Percentiles rank a stretch among this genome's conserved stretches.
phyloP scores from a whole-genome alignment of 2,797 vertebrate genomes.

The Danionella dracula region DNA sequence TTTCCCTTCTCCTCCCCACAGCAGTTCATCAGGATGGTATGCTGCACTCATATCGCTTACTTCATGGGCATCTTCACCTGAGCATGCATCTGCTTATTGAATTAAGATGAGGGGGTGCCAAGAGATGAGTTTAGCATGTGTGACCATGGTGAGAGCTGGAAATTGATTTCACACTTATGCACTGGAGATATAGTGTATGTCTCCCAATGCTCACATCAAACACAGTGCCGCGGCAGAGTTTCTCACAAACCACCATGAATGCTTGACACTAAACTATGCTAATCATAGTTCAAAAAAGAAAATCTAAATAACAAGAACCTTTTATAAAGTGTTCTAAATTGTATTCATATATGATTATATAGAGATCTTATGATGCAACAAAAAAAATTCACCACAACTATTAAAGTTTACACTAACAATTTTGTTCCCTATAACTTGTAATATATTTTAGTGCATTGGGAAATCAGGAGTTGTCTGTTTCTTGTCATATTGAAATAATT shows the following conservation, averaged over 20 bases:
- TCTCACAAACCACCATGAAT: constrained; percentile 12
- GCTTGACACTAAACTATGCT: background rate
- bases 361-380: too few relatives aligned
- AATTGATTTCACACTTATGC: constrained; percentile 71
- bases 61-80: constrained; percentile 60
- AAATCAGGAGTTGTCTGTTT: too few relatives aligned
- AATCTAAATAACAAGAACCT: too few relatives aligned
- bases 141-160: constrained; percentile 49
- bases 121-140: constrained; percentile 73
- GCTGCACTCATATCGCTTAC: constrained; percentile 58
- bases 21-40: constrained; percentile 57
- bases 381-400: too few relatives aligned
- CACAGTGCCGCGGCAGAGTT: background rate
- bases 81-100: constrained; percentile 63
- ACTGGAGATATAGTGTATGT: constrained; percentile 35
- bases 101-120: constrained; percentile 66
- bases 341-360: too few relatives aligned
- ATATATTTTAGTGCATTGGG: too few relatives aligned
- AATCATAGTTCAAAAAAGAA: background rate
- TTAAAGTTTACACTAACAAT: too few relatives aligned
- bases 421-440: too few relatives aligned
- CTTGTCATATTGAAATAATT: too few relatives aligned
- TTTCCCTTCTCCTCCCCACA: constrained; percentile 43
- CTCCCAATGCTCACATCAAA: constrained; percentile 31
- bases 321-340: too few relatives aligned